Base-by-base conservation (phyloP, 2,113 vertebrate genomes). In the Columba livia region DNA sequence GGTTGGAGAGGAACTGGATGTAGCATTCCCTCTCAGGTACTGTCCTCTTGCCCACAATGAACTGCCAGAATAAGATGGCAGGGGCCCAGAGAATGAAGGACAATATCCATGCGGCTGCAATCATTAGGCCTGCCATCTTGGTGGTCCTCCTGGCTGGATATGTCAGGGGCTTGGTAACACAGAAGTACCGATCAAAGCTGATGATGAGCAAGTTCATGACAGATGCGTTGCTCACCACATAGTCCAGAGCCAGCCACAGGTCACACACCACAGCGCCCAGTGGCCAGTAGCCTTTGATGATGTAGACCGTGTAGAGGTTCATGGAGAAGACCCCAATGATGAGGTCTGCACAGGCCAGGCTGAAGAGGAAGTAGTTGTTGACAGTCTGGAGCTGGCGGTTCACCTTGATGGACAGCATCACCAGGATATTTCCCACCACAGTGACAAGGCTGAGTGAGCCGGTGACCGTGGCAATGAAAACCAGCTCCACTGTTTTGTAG, bases 381-480 rank as follows among this genome's bases (percentile, higher is more conserved):
- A 99, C 99, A 5, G 99, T 99, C 97, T 99, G 99, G 74, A 99
- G 97, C 96, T 99, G 99, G 51, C 99, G 98, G 97, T 99, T 99
- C 38, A 99, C 99, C 97, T 99, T 99, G 97, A 99, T 99, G 90
- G 99, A 99, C 29, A 99, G 98, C 99, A 99, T 99, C 92, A 99
- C 99, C 85, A 99, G 96, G 96, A 99, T 99, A 94, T 99, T 99
- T 74, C 99, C 99, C 34, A 99, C 99, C 11, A 99, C 99, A 0
- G 99, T 99, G 97, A 99, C 99, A 9, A 99, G 99, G 94, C 99
- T 99, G 79, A 99, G 98, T 0, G 99, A 99, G 66, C 99, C 99
- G 0, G 99, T 99, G 58, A 99, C 99, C 0, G 99, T 97, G 90
- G 98, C 99, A 0, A 99, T 99, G 87, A 99, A 99, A 44, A 99